phyloP scores from a whole-genome alignment of 2,113 vertebrate species.

The Eulemur macaco region DNA sequence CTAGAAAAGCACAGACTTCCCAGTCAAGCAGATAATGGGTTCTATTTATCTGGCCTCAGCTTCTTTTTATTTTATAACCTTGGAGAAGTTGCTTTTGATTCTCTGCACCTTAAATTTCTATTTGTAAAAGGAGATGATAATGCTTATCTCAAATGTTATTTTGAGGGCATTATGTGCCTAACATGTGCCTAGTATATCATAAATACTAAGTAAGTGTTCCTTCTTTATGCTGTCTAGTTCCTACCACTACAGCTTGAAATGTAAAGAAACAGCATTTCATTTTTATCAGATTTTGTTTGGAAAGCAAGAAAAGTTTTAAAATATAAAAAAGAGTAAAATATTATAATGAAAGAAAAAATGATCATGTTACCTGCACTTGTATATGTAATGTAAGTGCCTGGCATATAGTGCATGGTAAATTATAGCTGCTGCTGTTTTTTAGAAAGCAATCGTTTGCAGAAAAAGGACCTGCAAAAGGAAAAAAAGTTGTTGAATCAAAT shows the following conservation, averaged over 20 bases:
- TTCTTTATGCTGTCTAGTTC: background rate
- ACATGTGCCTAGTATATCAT: background rate
- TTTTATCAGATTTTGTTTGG: conserved; percentile 37
- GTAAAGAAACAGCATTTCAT: conserved; percentile 32
- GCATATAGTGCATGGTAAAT: background rate
- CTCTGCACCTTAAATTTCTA: background rate
- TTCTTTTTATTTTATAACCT: conserved; percentile 13
- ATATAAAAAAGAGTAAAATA: background rate
- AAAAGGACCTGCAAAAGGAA: conserved; percentile 14
- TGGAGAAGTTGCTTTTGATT: conserved; percentile 34
- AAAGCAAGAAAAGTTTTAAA: conserved; percentile 4
- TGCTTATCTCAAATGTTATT: background rate
- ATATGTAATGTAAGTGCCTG: background rate
- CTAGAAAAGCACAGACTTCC: conserved; percentile 30
- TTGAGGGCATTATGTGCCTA: background rate
- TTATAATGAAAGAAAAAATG: background rate
- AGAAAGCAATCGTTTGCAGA: conserved; percentile 18
- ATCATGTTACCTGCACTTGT: background rate
- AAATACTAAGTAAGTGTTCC: background rate
- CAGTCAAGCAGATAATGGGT: background rate
- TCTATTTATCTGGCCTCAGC: conserved; percentile 25
- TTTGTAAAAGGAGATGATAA: background rate
- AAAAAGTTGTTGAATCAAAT: background rate
- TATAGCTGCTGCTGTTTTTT: background rate
- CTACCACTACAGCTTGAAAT: background rate